Percentiles rank a stretch among this genome's conserved stretches.
Conservation (phyloP, 2,113 vertebrate genomes). For the Poecilia latipinna region DNA sequence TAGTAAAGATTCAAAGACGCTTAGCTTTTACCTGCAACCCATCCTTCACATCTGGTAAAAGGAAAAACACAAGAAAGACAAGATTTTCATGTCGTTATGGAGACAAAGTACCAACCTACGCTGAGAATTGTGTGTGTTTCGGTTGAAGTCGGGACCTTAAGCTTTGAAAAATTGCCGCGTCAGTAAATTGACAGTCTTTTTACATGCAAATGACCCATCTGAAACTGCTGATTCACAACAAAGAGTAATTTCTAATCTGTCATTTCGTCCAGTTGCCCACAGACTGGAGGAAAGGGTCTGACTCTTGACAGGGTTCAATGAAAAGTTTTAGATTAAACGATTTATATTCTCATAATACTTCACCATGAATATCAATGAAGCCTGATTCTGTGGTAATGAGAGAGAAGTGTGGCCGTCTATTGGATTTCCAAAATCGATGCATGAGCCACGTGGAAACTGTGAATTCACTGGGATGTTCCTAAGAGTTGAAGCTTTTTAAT, state of each 20-base stretch:
- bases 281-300: conserved; percentile 45
- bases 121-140: conserved; percentile 2
- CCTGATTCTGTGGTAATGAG: conserved; percentile 59
- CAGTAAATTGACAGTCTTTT: conserved; percentile 32
- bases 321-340: conserved; percentile 68
- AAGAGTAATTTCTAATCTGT: conserved; percentile 69
- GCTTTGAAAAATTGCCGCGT: conserved; percentile 26
- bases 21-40: not conserved
- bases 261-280: conserved; percentile 59
- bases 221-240: conserved; percentile 44
- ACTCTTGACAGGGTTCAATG: conserved; percentile 65
- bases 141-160: conserved; percentile 9
- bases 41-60: not conserved
- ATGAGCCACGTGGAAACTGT: conserved; percentile 56
- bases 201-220: conserved; percentile 52
- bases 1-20: no score
- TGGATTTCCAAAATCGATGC: conserved; percentile 72
- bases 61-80: not conserved
- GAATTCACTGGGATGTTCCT: conserved; percentile 24
- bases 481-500: conserved; percentile 24
- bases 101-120: not conserved
- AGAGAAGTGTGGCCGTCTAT: conserved; percentile 54
- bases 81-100: not conserved
- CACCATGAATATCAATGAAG: conserved; percentile 70
- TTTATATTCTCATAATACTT: conserved; percentile 75